Evolutionary conservation across 2,888 invertebrate species (phyloP), one percentile per base, ranked within the genome.

Genomic region (Eulithis prunata): DNA sequence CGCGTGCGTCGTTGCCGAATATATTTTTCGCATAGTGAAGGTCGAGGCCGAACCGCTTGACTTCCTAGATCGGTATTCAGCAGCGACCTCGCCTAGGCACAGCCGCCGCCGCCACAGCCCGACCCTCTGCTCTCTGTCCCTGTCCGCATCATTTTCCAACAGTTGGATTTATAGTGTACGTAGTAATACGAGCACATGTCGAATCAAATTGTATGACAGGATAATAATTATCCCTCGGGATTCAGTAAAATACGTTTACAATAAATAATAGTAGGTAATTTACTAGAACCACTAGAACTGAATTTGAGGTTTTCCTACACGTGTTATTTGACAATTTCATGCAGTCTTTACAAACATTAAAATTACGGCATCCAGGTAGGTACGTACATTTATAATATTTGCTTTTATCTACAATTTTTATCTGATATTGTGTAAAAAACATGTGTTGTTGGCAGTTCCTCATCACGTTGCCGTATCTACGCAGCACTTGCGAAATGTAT

Each of bases 31-130:
- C 90, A 86, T 79, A 81, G 73, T 81, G 89, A 92, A 91, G 91
- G 91, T 90, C 90, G 88, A 90, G 92, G 91, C 85, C 86, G 79
- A 79, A 86, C 83, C 84, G 83, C 81, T 91, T 89, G 88, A 91
- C 91, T 93, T 93, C 92, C 92, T 91, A 90, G 89, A 89, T 85
- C 86, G 84, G 77, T 74, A 75, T 77, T 78, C 71, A 68, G 69
- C 68, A 66, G 71, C 66, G 66, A 68, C 72, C 72, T 71, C 69
- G 63, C 60, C 47, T 73, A 73, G 76, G 72, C 71, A 74, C 76
- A 69, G 69, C 74, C 70, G 65, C 45, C 43, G 53, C 51, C 49
- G 63, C 63, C 59, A 5, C 32, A 32, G 62, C 28, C 57, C 54
- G 62, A 14, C 61, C 61, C 57, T 67, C 66, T 62, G 38, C 38